Conservation (phyloP, 2,888 invertebrate species). For the Tetragonisca angustula region DNA sequence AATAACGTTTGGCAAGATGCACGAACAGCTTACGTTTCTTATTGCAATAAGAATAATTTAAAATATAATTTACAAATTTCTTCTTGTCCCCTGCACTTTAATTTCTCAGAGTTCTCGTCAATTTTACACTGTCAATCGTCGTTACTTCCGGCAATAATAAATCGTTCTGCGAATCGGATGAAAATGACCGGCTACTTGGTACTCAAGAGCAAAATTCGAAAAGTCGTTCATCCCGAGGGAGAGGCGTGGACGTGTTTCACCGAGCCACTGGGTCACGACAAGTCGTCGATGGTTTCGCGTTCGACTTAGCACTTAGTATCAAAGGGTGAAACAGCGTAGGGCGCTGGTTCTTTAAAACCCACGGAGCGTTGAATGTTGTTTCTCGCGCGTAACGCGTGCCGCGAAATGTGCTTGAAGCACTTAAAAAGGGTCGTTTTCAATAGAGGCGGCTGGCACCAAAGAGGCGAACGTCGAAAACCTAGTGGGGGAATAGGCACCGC, state of each 20-base stretch:
- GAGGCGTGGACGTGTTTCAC: neutral
- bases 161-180: too few species aligned
- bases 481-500: neutral
- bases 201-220: too few species aligned
- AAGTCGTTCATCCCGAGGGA: neutral
- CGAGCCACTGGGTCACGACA: neutral
- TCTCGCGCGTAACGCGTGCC: slow-evolving; percentile 9
- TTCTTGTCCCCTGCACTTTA: too few species aligned
- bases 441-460: neutral
- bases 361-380: slow-evolving; percentile 2
- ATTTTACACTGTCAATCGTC: too few species aligned
- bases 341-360: neutral
- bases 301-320: slow-evolving; percentile 5
- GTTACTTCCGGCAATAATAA: too few species aligned
- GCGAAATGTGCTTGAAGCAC: neutral
- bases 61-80: too few species aligned
- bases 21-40: too few species aligned
- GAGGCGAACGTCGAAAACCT: slow-evolving; percentile 13
- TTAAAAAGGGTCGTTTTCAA: slow-evolving; percentile 14
- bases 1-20: too few species aligned
- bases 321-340: slow-evolving; percentile 11
- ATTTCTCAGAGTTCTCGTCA: too few species aligned
- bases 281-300: neutral
- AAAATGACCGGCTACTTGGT: too few species aligned
- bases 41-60: too few species aligned